Evolutionary conservation across 2,797 vertebrate species (phyloP).

Genomic region (Microtus agrestis): DNA sequence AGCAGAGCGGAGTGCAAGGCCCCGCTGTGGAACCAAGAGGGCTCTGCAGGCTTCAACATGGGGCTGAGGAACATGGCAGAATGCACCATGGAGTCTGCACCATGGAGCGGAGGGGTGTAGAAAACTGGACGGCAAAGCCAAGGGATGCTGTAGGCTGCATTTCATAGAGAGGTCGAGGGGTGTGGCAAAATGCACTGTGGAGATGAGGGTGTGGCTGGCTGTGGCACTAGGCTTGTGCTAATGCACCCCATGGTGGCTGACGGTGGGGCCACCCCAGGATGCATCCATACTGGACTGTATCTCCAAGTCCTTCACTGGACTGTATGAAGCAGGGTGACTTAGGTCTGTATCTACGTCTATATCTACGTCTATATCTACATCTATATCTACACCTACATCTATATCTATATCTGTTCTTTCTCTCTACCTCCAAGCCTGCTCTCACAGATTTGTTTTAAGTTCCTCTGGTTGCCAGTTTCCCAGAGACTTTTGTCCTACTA

Average conservation of each 20-base stretch:
- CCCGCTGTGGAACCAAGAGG: neutral
- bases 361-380: too few species aligned
- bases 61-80: neutral
- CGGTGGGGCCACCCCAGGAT: neutral
- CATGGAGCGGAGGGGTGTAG: neutral
- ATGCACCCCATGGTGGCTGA: neutral
- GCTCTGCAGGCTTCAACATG: neutral
- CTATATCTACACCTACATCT: too few species aligned
- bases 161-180: neutral
- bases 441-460: neutral
- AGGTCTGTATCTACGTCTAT: too few species aligned
- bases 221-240: neutral
- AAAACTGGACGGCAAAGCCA: neutral
- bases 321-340: neutral
- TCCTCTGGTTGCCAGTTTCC: neutral
- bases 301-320: neutral
- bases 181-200: neutral
- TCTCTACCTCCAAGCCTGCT: neutral
- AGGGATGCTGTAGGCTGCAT: neutral
- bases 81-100: neutral
- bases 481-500: neutral
- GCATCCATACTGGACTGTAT: neutral
- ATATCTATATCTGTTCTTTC: too few species aligned
- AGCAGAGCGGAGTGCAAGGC: neutral
- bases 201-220: neutral